Percentiles rank a stretch among this genome's conserved stretches.
These are phyloP conservation scores for Helicolenus hilgendorfi DNA, from an alignment of 2,797 vertebrate species.

Conservation along the genomic window DNA sequence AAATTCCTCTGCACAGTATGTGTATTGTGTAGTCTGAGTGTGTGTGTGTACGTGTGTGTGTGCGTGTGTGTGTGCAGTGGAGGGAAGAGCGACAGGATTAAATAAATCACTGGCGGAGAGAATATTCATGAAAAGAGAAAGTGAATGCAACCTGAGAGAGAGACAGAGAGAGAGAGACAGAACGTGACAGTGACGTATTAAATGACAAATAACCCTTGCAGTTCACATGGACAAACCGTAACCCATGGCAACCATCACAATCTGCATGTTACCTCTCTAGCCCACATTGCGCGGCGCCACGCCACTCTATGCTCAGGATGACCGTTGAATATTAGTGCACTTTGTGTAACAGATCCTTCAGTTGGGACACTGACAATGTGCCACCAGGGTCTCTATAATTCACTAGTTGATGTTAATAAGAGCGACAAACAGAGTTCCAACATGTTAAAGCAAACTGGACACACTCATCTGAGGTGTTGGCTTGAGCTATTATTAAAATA, in stretches of 20 bases:
- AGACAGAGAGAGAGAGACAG: slow-evolving; percentile 30
- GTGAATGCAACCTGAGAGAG: slow-evolving; percentile 68
- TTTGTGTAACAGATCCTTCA: slow-evolving; percentile 1
- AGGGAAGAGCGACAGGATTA: slow-evolving; percentile 77
- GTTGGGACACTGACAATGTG: neutral
- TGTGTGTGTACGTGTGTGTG: slow-evolving; percentile 46
- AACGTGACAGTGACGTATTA: slow-evolving; percentile 70
- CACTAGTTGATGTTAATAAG: slow-evolving; percentile 5
- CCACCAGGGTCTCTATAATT: slow-evolving; percentile 2
- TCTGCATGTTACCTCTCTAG: slow-evolving; percentile 26
- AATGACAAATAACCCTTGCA: slow-evolving; percentile 76
- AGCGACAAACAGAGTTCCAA: neutral
- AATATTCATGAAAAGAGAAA: slow-evolving; percentile 82
- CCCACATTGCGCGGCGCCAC: neutral
- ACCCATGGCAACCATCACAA: slow-evolving; percentile 70
- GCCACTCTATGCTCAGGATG: neutral
- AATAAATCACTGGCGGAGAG: slow-evolving; percentile 80
- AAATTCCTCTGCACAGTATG: slow-evolving; percentile 44
- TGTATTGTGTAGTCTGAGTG: slow-evolving; percentile 20
- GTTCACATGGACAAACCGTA: slow-evolving; percentile 68
- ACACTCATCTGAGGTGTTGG: neutral
- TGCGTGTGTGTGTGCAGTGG: slow-evolving; percentile 47
- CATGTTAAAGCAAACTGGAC: neutral
- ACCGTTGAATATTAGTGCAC: slow-evolving; percentile 3
- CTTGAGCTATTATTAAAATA: slow-evolving; percentile 8